phyloP scores from a whole-genome alignment of 2,797 vertebrate species.

The Aeoliscus strigatus region DNA sequence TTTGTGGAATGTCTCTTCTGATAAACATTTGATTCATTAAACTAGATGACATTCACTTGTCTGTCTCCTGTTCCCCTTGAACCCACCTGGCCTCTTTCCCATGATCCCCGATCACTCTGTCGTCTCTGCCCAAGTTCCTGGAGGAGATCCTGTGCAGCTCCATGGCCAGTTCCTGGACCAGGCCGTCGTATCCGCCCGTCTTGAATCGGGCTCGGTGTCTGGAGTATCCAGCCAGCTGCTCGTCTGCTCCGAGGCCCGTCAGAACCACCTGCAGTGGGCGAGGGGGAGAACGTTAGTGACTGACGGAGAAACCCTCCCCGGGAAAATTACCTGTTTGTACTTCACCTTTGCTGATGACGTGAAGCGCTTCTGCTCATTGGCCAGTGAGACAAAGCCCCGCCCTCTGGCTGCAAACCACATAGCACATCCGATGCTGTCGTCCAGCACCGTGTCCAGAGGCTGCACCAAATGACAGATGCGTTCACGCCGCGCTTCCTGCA shows the following conservation, averaged over 20 bases:
- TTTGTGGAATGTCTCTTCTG: too few species aligned
- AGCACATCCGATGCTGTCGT: slow-evolving; percentile 95
- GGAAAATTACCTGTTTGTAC: slow-evolving; percentile 1
- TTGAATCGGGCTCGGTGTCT: slow-evolving; percentile 85
- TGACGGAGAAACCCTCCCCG: too few species aligned
- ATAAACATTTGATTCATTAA: too few species aligned
- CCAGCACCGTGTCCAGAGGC: slow-evolving; percentile 87
- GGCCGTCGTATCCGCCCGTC: slow-evolving; percentile 72
- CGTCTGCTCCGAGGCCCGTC: slow-evolving; percentile 92
- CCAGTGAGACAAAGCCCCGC: slow-evolving; percentile 65
- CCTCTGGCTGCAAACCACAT: slow-evolving; percentile 96
- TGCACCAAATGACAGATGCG: slow-evolving; percentile 80
- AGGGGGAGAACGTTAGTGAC: too few species aligned
- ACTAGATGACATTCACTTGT: too few species aligned
- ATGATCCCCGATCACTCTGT: slow-evolving; percentile 88
- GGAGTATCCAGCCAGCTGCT: slow-evolving; percentile 94
- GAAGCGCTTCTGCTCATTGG: slow-evolving; percentile 62
- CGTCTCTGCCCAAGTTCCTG: slow-evolving; percentile 92
- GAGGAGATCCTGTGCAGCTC: slow-evolving; percentile 87
- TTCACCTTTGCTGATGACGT: slow-evolving; percentile 85
- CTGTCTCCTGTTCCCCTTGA: too few species aligned
- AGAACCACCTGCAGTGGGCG: slow-evolving; percentile 86
- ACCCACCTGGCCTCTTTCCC: slow-evolving; percentile 91
- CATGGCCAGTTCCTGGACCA: slow-evolving; percentile 85
- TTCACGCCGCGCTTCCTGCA: slow-evolving; percentile 75